Percentiles rank a stretch among this genome's conserved stretches.
Evolutionary conservation across 2,888 invertebrate species (phyloP).

Genomic region (Asteroscopus sphinx): DNA sequence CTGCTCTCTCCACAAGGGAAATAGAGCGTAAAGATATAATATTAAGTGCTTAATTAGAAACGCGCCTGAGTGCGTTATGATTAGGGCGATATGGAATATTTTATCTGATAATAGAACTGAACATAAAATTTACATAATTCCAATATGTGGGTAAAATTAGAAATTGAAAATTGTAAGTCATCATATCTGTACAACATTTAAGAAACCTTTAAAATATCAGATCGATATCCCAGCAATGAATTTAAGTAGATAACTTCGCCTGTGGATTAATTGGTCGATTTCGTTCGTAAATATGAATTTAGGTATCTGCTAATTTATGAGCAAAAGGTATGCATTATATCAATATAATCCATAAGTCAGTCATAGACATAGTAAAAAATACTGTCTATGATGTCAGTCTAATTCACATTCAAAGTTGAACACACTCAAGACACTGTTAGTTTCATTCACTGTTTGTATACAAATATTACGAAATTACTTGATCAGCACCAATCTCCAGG

Average conservation of each 20-base stretch:
- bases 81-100: slow-evolving; percentile 36
- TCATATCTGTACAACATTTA: too few species aligned
- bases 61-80: slow-evolving; percentile 28
- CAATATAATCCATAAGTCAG: slow-evolving; percentile 29
- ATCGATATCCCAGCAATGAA: too few species aligned
- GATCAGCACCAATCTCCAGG: slow-evolving; percentile 87
- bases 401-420: slow-evolving; percentile 32
- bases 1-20: slow-evolving; percentile 38
- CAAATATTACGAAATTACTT: slow-evolving; percentile 75
- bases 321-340: slow-evolving; percentile 1
- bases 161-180: neutral
- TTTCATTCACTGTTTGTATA: slow-evolving; percentile 65
- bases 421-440: slow-evolving; percentile 61
- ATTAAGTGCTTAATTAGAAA: slow-evolving; percentile 42
- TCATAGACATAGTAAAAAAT: too few species aligned
- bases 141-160: slow-evolving; percentile 1
- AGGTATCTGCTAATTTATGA: slow-evolving; percentile 4
- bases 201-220: too few species aligned
- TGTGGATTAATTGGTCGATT: too few species aligned
- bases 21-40: slow-evolving; percentile 48
- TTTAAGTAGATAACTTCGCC: too few species aligned
- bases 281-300: too few species aligned
- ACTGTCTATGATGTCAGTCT: slow-evolving; percentile 16
- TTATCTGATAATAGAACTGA: slow-evolving; percentile 42
- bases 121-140: neutral